Evolutionary conservation across 2,888 invertebrate genomes (phyloP), one percentile per base, ranked within the genome.

Genomic region (Nysson spinosus): DNA sequence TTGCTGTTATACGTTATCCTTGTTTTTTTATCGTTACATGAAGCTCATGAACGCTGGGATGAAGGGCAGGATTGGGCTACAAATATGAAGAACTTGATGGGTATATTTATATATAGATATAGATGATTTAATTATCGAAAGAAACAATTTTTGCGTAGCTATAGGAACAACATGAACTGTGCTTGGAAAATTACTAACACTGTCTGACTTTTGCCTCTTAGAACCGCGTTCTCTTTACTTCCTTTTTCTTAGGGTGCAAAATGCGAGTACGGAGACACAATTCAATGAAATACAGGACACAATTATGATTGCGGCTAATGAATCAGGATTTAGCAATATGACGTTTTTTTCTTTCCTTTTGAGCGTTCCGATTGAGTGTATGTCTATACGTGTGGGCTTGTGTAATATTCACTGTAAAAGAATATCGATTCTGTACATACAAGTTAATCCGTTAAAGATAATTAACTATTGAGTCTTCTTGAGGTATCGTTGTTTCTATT

Each of bases 401-500:
- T 56, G 60, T 61, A 51, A 73, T 69, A 77, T 76, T 77, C 77
- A 78, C 84, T 85, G 86, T 87, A 86, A 86, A 87, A 87, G 87
- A 87, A 87, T 87, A 87, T 84, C 61, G 79, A 83, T 86, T 85
- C 76, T 87, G 84, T 87, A 87, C n/a, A n/a, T n/a, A n/a, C 85
- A 86, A 77, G 80, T 83, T 83, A 82, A 82, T 85, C 79, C 77
- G 72, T 84, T 85, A 83, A 79, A 77, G 79, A 83, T 84, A 84
- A 84, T 84, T 82, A 87, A 85, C 85, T 86, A 87, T 86, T 84
- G 85, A 85, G 85, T 85, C 83, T 86, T 86, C 78, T 84, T 87
- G 87, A 87, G 85, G 87, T 87, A 87, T 87, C 82, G 84, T 85
- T 85, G 86, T 86, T 85, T 85, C 86, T 87, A 87, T 87, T 87